Base-by-base conservation (phyloP, 1,140 invertebrate genomes). In the Drosophila mauritiana region DNA sequence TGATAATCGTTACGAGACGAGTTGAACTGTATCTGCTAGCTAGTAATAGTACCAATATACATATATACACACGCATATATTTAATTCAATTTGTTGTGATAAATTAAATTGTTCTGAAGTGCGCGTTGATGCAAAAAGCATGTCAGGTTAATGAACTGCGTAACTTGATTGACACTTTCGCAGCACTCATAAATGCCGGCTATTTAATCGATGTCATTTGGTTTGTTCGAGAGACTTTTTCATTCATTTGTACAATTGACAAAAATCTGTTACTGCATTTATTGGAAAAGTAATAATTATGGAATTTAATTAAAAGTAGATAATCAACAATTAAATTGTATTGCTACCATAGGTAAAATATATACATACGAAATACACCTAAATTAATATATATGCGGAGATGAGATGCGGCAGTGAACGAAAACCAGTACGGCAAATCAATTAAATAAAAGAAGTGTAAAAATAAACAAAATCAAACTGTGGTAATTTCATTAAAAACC, bases 291-390 rank as follows among this genome's bases (percentile, higher is more conserved):
- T 65, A 53, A 63, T 79, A 74, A 74, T 64, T 75, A 83, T 75
- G 65, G 64, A 72, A 83, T 84, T 83, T 78, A 83, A 83, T 83
- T 83, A 68, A 83, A 76, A 59, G 53, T 83, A 83, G 80, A 83
- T 83, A 83, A 83, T 83, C 80, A 83, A 70, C 80, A 83, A 83
- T 83, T 53, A 79, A 83, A 83, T 83, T 83, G 80, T 83, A 83
- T 80, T 56, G 63, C 75, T 83, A 83, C 73, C 80, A 76, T 83
- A 83, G 80, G 70, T 76, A 83, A 83, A 83, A 58, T 62, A 45
- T 46, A 61, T 48, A 64, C 37, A 79, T 13, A 77, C 36, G 61
- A 52, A 80, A 53, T 68, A 58, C 22, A 74, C 15, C 63, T 48
- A 57, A 70, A 70, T 43, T 34, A 36, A 62, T 62, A 48, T 49